Evolutionary conservation across 2,113 vertebrate species (phyloP).

Genomic region (Phodopus roborovskii): DNA sequence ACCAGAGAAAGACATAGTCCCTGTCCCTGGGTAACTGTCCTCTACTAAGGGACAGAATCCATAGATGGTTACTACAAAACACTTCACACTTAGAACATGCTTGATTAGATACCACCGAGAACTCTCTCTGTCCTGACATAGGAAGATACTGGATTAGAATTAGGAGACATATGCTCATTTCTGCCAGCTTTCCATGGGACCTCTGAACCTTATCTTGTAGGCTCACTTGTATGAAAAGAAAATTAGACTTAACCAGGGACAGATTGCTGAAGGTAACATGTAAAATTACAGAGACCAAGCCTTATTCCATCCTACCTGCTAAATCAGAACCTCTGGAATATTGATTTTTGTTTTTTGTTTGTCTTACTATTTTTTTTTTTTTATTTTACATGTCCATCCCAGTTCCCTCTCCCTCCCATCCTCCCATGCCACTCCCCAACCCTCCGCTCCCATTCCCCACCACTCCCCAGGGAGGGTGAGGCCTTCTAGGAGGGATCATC

Average conservation of each 20-base stretch:
- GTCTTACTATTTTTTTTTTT: no score
- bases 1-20: no score
- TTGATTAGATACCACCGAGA: background rate
- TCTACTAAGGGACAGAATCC: background rate
- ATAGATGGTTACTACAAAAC: background rate
- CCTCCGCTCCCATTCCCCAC: no score
- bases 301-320: background rate
- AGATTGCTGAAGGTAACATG: slow-evolving; percentile 16
- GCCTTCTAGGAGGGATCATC: no score
- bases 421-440: no score
- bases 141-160: background rate
- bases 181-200: background rate
- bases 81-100: background rate
- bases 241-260: background rate
- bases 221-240: background rate
- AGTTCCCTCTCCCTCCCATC: no score
- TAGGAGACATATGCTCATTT: background rate
- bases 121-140: background rate
- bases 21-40: background rate
- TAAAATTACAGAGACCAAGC: background rate
- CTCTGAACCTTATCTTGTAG: background rate
- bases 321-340: background rate
- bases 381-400: no score
- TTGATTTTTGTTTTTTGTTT: no score
- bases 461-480: no score